Conservation (phyloP, 2,113 vertebrate genomes). For the Anseranas semipalmata region DNA sequence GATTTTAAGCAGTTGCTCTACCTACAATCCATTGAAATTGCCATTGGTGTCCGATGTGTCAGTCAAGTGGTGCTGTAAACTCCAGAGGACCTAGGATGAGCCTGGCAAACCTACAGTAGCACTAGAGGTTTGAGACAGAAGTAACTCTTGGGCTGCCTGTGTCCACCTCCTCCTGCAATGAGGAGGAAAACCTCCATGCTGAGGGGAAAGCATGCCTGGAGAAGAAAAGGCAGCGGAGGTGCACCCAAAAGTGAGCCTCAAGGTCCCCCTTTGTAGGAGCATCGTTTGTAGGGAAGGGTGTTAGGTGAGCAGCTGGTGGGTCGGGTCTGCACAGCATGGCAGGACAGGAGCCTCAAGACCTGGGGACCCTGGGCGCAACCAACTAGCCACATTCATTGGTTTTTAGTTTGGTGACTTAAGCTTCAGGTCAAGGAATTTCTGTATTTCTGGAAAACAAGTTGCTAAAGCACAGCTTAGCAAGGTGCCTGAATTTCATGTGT, state of each 20-base stretch:
- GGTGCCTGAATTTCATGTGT: neutral
- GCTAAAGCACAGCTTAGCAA: neutral
- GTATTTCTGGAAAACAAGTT: neutral
- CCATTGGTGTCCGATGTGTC: accelerated
- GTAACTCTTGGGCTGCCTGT: neutral
- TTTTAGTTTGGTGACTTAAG: neutral
- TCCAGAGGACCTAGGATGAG: neutral
- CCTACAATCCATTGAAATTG: neutral
- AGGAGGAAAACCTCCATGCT: neutral
- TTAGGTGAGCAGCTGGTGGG: neutral
- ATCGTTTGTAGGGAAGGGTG: neutral
- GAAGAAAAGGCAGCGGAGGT: neutral
- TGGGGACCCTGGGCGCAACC: neutral
- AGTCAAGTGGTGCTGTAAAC: neutral
- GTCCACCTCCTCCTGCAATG: neutral
- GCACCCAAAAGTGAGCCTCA: neutral
- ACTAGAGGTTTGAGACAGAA: neutral
- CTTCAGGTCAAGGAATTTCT: neutral
- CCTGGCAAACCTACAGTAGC: neutral
- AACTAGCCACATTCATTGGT: neutral
- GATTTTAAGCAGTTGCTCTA: neutral
- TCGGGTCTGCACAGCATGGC: neutral
- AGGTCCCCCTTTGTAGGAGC: neutral
- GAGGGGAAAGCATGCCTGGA: neutral
- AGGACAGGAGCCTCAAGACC: neutral